Base-by-base conservation (phyloP, 2,113 vertebrate species). In the Corythaeola cristata region DNA sequence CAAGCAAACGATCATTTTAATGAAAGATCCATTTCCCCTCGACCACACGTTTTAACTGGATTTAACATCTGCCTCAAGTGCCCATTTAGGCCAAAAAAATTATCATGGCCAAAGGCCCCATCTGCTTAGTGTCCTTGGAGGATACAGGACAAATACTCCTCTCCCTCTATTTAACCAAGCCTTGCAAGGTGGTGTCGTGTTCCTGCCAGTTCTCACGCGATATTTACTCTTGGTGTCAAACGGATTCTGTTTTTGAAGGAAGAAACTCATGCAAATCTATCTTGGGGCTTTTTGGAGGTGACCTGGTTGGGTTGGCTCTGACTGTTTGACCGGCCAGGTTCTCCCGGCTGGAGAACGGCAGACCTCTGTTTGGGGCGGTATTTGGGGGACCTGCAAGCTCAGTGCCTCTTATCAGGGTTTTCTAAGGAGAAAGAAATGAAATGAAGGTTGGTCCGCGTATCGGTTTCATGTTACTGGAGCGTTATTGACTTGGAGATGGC, bases 401-500 rank as follows among this genome's bases (percentile, higher is more conserved):
- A 0, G 26, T 8, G 59, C 39, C 55, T 66, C 41, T 64, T 33
- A 2, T 41, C 0, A 2, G 21, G 68, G 22, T 69, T 93, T 89
- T 50, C 76, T 21, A 1, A 59, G 52, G 87, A 58, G 60, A 77
- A 74, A 66, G 63, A 69, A 69, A 45, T 20, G 50, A 60, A 80
- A 18, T 1, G 59, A 66, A 68, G 45, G 33, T 18, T 81, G 91
- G 35, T 76, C 45, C 3, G 2, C 2, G 7, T 23, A 4, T 50
- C 1, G 63, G 93, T 94, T 89, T 96, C 93, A 3, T 37, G 63
- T 96, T 96, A 80, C 93, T 17, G 72, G 20, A 1, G 0, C 21
- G 58, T 47, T 90, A 69, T 59, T 20, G 86, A 79, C 89, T 69
- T 62, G 79, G 96, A 69, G 86, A 80, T 90, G 91, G 93, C 68